Evolutionary conservation across 2,888 invertebrate genomes (phyloP), one percentile per base, ranked within the genome.

Genomic region (Autographa pulchrina): DNA sequence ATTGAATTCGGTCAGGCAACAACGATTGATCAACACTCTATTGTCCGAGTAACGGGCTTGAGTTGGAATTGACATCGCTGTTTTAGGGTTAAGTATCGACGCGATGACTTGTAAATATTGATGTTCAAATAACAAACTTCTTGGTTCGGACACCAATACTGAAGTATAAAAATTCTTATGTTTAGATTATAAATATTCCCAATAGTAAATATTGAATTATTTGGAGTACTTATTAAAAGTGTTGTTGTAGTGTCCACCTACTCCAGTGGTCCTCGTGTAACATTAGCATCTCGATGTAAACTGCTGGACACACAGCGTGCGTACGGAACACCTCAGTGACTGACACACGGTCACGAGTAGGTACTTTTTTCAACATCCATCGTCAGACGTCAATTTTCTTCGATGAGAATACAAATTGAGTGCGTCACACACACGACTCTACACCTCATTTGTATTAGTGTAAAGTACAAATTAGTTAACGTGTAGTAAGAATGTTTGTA

Each of bases 391-490:
- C 93, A 93, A 94, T 94, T 94, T 93, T 90, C 85, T 91, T 84
- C 88, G 91, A 93, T 94, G 94, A 94, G 89, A 91, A 88, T 91
- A 85, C 90, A 89, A 89, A 91, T 91, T 82, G 68, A 65, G 65
- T 65, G 61, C 72, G 65, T 52, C 20, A 59, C 41, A 52, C 64
- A 72, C 18, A 52, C 75, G 61, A 86, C 68, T 81, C 63, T 82
- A 56, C 71, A 82, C 79, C 75, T 72, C 84, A 84, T 68, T 52
- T 48, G 54, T n/a, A 54, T 18, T 6, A 0, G 0, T 0, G 16
- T 75, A 81, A 77, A 72, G 80, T 73, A 73, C 65, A 75, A 74
- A 75, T 72, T 75, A 52, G 25, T 61, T 3, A 32, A 35, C 58
- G 48, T 60, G 54, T 62, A 48, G 54, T 60, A 7, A 68, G 60